These are phyloP conservation scores for Phylloscopus whistleri DNA, from an alignment of 2,113 vertebrate genomes.

Conservation along the genomic window DNA sequence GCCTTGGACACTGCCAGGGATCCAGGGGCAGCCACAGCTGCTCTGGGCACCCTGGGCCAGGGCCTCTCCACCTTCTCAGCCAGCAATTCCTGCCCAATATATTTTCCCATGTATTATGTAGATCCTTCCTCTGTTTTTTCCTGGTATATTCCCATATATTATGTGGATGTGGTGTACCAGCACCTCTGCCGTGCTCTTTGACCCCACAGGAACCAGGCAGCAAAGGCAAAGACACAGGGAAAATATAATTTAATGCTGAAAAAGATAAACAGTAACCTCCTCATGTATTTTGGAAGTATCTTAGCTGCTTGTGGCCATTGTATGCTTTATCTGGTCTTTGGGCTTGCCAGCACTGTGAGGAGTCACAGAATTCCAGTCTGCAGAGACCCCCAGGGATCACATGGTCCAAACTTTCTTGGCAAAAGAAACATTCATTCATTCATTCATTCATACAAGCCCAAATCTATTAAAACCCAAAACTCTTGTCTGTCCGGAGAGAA, in stretches of 20 bases:
- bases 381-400: neutral
- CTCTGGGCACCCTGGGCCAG: neutral
- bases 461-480: neutral
- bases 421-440: neutral
- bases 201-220: neutral
- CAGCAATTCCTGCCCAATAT: rapidly evolving
- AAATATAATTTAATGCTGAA: neutral
- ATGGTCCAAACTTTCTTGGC: neutral
- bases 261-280: neutral
- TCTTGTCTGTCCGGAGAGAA: neutral
- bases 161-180: neutral
- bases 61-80: rapidly evolving
- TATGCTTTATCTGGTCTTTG: rapidly evolving
- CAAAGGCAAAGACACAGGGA: neutral
- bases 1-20: no score
- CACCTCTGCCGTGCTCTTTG: neutral
- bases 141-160: neutral
- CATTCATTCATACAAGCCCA: neutral
- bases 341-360: neutral
- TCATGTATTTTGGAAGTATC: neutral
- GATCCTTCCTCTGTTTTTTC: neutral
- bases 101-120: neutral
- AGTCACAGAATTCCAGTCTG: neutral
- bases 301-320: neutral
- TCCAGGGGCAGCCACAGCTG: no score